Conservation (phyloP, 2,113 vertebrate species). For the Albula glossodonta region DNA sequence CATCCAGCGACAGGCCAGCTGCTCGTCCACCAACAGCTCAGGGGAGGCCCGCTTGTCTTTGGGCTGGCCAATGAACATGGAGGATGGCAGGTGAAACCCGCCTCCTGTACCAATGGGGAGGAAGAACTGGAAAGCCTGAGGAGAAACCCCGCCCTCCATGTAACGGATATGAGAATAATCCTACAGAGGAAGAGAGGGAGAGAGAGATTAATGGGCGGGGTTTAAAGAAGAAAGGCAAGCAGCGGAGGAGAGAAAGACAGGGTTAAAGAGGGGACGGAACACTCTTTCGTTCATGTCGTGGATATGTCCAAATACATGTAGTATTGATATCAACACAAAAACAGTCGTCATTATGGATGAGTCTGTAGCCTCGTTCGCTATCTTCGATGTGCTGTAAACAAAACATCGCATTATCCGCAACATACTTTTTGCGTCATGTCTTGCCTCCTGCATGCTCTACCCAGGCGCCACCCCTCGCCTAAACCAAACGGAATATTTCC, state of each 20-base stretch:
- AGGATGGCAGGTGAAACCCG: conserved; percentile 83
- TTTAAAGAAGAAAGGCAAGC: background rate
- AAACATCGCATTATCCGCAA: too few species aligned
- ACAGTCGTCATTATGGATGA: too few species aligned
- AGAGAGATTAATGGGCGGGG: background rate
- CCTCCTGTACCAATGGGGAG: conserved; percentile 82
- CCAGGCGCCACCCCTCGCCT: too few species aligned
- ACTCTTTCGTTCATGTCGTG: too few species aligned
- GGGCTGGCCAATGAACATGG: conserved; percentile 82
- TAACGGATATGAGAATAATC: conserved; percentile 80
- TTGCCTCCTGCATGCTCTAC: too few species aligned
- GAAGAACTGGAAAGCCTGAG: conserved; percentile 88
- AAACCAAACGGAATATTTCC: too few species aligned
- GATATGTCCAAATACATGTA: too few species aligned
- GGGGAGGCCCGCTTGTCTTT: conserved; percentile 84
- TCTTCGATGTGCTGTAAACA: too few species aligned
- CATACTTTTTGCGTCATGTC: too few species aligned
- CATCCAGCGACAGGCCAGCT: conserved; percentile 90
- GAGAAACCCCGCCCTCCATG: conserved; percentile 73
- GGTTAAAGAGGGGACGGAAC: background rate
- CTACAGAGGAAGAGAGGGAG: conserved; percentile 53
- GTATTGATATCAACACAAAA: too few species aligned
- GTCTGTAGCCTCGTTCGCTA: too few species aligned
- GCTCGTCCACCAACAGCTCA: conserved; percentile 86
- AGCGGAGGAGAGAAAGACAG: conserved; percentile 18